Conservation (phyloP, 2,888 invertebrate species). For the Eucera pruinosa region DNA sequence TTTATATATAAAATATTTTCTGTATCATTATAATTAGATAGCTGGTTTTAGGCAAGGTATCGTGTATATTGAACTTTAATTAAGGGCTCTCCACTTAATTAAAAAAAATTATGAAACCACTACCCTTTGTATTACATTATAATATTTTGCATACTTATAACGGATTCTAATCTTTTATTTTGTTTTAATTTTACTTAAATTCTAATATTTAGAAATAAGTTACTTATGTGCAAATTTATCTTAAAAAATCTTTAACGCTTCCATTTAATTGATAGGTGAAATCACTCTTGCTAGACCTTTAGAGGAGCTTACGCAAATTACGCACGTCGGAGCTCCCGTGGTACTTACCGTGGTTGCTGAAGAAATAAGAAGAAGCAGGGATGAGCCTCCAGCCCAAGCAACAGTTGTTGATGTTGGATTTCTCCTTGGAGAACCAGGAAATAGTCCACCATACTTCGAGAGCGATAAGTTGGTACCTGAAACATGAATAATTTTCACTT, state of each 20-base stretch:
- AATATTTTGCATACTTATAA: too few species aligned
- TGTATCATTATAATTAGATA: too few species aligned
- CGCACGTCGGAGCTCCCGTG: slow-evolving; percentile 93
- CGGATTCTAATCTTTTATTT: too few species aligned
- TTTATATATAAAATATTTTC: too few species aligned
- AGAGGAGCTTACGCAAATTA: slow-evolving; percentile 91
- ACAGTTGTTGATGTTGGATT: slow-evolving; percentile 93
- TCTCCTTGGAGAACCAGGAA: slow-evolving; percentile 91
- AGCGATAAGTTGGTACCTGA: slow-evolving; percentile 88
- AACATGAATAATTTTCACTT: slow-evolving; percentile 21
- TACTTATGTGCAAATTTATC: too few species aligned
- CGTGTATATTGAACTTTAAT: too few species aligned
- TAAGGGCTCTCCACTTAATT: too few species aligned
- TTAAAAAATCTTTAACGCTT: background rate
- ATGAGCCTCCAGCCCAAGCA: slow-evolving; percentile 92
- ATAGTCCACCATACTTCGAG: slow-evolving; percentile 92
- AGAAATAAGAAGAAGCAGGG: slow-evolving; percentile 90
- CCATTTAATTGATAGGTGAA: slow-evolving; percentile 86
- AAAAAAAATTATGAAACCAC: too few species aligned
- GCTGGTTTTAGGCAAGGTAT: too few species aligned
- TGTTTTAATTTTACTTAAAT: too few species aligned
- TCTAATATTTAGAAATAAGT: too few species aligned
- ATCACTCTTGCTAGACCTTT: slow-evolving; percentile 89
- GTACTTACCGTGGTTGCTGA: slow-evolving; percentile 94
- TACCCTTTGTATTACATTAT: too few species aligned